Evolutionary conservation across 2,797 vertebrate genomes (phyloP), one percentile per base, ranked within the genome.

Genomic region (Hephaestus fuliginosus): DNA sequence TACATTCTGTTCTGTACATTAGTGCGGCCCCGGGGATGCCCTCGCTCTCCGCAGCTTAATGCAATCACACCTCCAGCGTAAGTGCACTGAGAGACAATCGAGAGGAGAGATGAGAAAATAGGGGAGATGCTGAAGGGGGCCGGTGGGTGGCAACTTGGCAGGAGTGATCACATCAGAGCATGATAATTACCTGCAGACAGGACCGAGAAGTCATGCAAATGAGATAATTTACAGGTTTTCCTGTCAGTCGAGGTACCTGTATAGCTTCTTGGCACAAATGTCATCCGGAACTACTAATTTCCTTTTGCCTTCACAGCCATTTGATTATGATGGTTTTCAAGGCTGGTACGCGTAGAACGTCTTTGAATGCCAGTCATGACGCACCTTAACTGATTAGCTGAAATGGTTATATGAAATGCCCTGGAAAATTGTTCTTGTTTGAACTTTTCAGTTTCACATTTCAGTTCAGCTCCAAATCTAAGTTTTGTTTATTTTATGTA

Each of bases 1-100:
- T 89, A 91, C 92, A 85, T 89, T 93, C 58, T 89, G 87, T 89
- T 90, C 88, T 90, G 86, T 92, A 81, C 92, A 93, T 92, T 92
- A 91, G 86, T 4, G 71, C 15, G 41, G 86, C 93, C 88, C 80
- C 57, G 49, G 90, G 88, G 87, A 89, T 84, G 84, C 85, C 86
- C 85, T 86, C 64, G 18, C 78, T 81, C 76, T 83, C 63, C 18
- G 62, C 52, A 28, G 68, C 85, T 80, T 92, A 90, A 91, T 92
- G 86, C 90, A 93, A 92, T 93, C 86, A 87, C 90, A 89, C 85
- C 86, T 88, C 62, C 60, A 22, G 68, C 70, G 9, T 79, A 86
- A 91, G 91, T 88, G 91, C 78, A 67, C 76, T 0, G 53, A 75
- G 74, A 71, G 69, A 41, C 74, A 67, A 66, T 53, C 20, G 46